Conservation (phyloP, 1,140 invertebrate species). For the Hestina assimilis region DNA sequence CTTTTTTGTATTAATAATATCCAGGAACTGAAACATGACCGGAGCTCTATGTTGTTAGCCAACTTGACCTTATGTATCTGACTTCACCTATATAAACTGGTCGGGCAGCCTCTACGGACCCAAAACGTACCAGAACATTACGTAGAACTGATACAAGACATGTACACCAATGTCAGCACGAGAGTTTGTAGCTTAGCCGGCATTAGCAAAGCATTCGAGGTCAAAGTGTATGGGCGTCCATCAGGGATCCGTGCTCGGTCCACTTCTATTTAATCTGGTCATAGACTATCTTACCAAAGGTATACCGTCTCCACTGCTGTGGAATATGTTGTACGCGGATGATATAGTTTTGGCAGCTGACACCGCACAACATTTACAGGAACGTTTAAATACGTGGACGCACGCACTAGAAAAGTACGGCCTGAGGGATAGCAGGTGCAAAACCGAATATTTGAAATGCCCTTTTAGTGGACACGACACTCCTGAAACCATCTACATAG, state of each 20-base stretch:
- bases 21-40: too few relatives aligned
- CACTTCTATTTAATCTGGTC: not conserved
- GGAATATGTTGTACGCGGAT: conserved; percentile 3
- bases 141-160: not conserved
- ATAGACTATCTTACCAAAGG: conserved; percentile 1
- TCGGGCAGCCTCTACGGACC: too few relatives aligned
- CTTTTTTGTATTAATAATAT: not conserved
- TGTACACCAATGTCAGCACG: not conserved
- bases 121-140: not conserved
- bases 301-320: not conserved
- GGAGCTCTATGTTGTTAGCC: too few relatives aligned
- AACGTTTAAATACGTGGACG: not conserved
- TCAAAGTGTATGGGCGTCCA: not conserved
- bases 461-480: too few relatives aligned
- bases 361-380: not conserved
- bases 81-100: too few relatives aligned
- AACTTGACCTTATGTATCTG: too few relatives aligned
- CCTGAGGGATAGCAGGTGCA: not conserved
- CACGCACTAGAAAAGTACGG: not conserved
- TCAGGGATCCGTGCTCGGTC: not conserved
- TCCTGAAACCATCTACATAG: too few relatives aligned
- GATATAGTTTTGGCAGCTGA: not conserved
- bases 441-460: not conserved
- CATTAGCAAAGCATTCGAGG: not conserved
- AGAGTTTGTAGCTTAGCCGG: not conserved